Evolutionary conservation across 2,797 vertebrate species (phyloP), one percentile per base, ranked within the genome.

Genomic region (Coregonus sp.): DNA sequence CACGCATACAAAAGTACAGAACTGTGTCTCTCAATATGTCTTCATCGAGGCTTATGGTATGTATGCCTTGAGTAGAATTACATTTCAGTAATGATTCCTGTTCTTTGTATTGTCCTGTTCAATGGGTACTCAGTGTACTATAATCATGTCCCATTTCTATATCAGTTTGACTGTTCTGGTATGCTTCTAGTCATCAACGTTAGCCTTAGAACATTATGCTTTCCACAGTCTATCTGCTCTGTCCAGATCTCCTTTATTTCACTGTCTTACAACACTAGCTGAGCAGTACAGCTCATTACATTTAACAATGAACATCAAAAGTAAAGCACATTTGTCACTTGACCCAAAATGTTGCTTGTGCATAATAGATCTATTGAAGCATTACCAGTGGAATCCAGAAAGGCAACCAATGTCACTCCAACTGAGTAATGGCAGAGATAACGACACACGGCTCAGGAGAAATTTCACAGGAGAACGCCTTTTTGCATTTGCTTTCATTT

Each of bases 311-410:
- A 78, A 82, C 25, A 72, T 73, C 72, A 75, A 76, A 75, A 70
- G 75, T 15, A 37, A 37, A 80, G 72, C 52, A 70, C 80, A 75
- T 80, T 81, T 84, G 77, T 84, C 80, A 77, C 75, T 79, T 79
- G 78, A 81, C 78, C 75, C 29, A 70, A 67, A 65, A 40, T 52
- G 78, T 72, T 68, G 80, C 75, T 61, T 69, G 14, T 25, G 56
- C 35, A 80, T 75, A 81, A 78, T 77, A 67, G 59, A 78, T 73
- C 37, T 70, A 80, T 75, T 61, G 75, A 78, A 74, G 77, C 72
- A 69, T 31, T 47, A 51, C 63, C 65, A 6, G 72, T 15, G 20
- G 33, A 5, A 72, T 70, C 72, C 72, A 79, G 72, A 82, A 52
- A 35, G 67, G 52, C 75, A 78, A 78, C 75, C 73, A 79, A 77